Base-by-base conservation (phyloP, 1,140 invertebrate genomes). In the Radopholus similis region DNA sequence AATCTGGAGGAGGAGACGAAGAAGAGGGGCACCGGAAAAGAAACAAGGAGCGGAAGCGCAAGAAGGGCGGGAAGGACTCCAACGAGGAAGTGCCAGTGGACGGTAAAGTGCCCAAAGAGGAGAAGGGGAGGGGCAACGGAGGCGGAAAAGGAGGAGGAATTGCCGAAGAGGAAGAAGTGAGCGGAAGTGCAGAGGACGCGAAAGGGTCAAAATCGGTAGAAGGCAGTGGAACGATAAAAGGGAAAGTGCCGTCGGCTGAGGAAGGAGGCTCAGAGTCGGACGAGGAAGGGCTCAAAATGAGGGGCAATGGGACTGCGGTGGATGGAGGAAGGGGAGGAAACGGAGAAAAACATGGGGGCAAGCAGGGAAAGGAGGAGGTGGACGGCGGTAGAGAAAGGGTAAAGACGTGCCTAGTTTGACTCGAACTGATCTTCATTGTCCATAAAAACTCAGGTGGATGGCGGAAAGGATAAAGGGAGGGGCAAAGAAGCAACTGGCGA, bases 111-210 rank as follows among this genome's bases (percentile, higher is more conserved):
- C 21, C 1, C 34, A 35, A 26, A 62, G 4, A 0, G 63, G 35
- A 70, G 49, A 13, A 38, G 23, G 30, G n/a, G n/a, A n/a, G n/a
- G n/a, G 28, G 49, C 3, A 15, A 32, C 2, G 37, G 26, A 42
- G 44, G 30, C 2, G 34, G 23, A 28, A 64, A 18, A 28, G 54
- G 26, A 66, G 21, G 30, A 71, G 32, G 32, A 68, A 54, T 69
- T 51, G n/a, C 2, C 44, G 4, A 18, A 65, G 15, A 59, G 44
- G 49, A 18, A 21, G 34, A 58, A 15, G 4, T 26, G 23, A n/a
- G 8, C 35, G 44, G 23, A 21, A 57, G 28, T 32, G 2, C 15
- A 32, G 8, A 30, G 2, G 21, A 18, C n/a, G 9, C 13, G 30
- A 15, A 64, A 65, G 9, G 32, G 13, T 9, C 1, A n/a, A 15